Evolutionary conservation across 2,797 vertebrate genomes (phyloP).

Genomic region (Danionella dracula): DNA sequence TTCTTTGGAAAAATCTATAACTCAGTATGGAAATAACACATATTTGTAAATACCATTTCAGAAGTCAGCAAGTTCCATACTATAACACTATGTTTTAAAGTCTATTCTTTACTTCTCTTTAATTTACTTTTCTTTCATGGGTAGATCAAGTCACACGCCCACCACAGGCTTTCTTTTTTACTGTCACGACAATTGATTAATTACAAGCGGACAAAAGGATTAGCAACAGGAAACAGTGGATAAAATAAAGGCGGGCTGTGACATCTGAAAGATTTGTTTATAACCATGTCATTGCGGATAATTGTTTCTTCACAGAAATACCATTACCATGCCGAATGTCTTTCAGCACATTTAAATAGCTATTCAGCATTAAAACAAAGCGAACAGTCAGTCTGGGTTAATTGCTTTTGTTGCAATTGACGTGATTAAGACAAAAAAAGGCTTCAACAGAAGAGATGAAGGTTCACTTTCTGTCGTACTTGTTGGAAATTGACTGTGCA

Average conservation of each 20-base stretch:
- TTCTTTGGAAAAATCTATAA: too few relatives aligned
- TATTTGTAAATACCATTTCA: too few relatives aligned
- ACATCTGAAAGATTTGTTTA: slow-evolving; percentile 80
- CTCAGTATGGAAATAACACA: too few relatives aligned
- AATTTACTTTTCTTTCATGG: slow-evolving; percentile 63
- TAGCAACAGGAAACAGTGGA: slow-evolving; percentile 66
- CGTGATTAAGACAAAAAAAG: slow-evolving; percentile 72
- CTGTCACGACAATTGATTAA: slow-evolving; percentile 70
- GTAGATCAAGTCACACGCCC: slow-evolving; percentile 64
- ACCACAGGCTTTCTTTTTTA: slow-evolving; percentile 53
- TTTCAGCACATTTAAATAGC: slow-evolving; percentile 72
- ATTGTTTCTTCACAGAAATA: slow-evolving; percentile 76
- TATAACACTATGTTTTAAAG: too few relatives aligned
- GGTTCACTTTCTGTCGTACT: slow-evolving; percentile 47
- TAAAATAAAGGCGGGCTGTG: slow-evolving; percentile 66
- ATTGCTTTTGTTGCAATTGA: slow-evolving; percentile 78
- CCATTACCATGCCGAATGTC: slow-evolving; percentile 71
- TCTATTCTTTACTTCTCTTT: slow-evolving; percentile 49
- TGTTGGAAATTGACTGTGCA: slow-evolving; percentile 31
- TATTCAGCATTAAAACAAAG: slow-evolving; percentile 78
- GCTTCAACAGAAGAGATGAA: slow-evolving; percentile 64
- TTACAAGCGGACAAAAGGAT: slow-evolving; percentile 61
- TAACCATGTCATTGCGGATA: slow-evolving; percentile 75
- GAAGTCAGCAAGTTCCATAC: too few relatives aligned
- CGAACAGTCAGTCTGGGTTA: slow-evolving; percentile 71